Evolutionary conservation across 2,113 vertebrate genomes (phyloP).

Genomic region (Psephotus haematonotus): DNA sequence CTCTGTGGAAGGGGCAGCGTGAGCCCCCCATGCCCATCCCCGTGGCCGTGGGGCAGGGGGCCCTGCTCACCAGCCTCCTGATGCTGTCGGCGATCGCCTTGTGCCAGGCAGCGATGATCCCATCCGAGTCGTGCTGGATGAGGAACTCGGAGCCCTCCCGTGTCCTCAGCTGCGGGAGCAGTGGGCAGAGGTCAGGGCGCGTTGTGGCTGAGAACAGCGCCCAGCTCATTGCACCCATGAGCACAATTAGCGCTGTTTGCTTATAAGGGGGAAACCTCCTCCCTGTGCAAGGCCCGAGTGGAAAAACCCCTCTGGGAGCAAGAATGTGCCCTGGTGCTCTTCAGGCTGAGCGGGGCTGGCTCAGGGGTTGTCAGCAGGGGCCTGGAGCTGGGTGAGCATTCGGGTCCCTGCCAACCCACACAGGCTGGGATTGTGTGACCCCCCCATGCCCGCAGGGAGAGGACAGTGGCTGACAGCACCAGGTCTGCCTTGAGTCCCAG

Average conservation of each 20-base stretch:
- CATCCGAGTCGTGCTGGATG: conserved; percentile 93
- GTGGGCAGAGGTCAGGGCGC: not conserved
- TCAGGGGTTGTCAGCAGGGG: not conserved
- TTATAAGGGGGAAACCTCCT: not conserved
- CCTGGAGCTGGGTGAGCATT: not conserved
- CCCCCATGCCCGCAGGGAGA: not conserved
- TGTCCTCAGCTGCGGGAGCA: conserved; percentile 80
- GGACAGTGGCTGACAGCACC: accelerated
- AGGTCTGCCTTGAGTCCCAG: not conserved
- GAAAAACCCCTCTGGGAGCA: not conserved
- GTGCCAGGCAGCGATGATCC: conserved; percentile 89
- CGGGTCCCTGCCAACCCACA: not conserved
- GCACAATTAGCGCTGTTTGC: accelerated
- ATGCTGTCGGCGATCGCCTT: conserved; percentile 85
- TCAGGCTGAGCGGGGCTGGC: not conserved
- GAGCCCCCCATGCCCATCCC: not conserved
- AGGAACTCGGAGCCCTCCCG: conserved; percentile 86
- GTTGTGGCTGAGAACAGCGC: not conserved
- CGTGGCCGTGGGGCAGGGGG: not conserved
- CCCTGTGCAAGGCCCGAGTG: not conserved
- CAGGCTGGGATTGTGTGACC: not conserved
- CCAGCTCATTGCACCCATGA: not conserved
- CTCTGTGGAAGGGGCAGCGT: conserved; percentile 31
- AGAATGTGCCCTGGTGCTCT: not conserved
- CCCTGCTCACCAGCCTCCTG: conserved; percentile 74